Conservation (phyloP, 2,797 vertebrate species). For the Hirundo rustica region DNA sequence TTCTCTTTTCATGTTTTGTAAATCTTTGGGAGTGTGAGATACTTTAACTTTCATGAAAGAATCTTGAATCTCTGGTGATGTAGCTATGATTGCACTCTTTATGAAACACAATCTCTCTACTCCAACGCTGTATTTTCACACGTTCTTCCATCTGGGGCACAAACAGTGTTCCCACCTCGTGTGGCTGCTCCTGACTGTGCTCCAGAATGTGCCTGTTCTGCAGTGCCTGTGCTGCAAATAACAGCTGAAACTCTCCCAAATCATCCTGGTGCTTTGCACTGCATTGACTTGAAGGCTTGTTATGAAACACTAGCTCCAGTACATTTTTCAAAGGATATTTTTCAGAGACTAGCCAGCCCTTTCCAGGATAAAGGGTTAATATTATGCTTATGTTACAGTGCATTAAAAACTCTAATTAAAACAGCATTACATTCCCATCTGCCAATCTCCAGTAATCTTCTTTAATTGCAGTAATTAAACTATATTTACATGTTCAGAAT, state of each 20-base stretch:
- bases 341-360: slow-evolving; percentile 88
- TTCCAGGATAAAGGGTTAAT: slow-evolving; percentile 96
- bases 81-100: slow-evolving; percentile 18
- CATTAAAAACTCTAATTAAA: slow-evolving; percentile 99
- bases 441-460: slow-evolving; percentile 99
- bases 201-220: slow-evolving; percentile 4
- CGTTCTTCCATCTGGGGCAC: background rate
- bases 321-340: slow-evolving; percentile 68
- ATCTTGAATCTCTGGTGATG: slow-evolving; percentile 17
- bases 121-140: background rate
- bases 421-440: slow-evolving; percentile 99
- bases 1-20: slow-evolving; percentile 65
- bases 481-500: slow-evolving; percentile 99
- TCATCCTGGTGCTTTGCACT: background rate
- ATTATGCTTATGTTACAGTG: slow-evolving; percentile 99
- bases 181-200: background rate
- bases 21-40: slow-evolving; percentile 56
- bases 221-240: slow-evolving; percentile 15
- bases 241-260: slow-evolving; percentile 8
- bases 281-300: slow-evolving; percentile 47
- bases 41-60: slow-evolving; percentile 59
- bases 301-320: slow-evolving; percentile 62
- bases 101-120: slow-evolving; percentile 11
- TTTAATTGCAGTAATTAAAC: slow-evolving; percentile 99
- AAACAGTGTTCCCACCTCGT: background rate